These are phyloP conservation scores for Acanthurus leucopareius DNA, from an alignment of 2,797 vertebrate genomes.

Conservation along the genomic window DNA sequence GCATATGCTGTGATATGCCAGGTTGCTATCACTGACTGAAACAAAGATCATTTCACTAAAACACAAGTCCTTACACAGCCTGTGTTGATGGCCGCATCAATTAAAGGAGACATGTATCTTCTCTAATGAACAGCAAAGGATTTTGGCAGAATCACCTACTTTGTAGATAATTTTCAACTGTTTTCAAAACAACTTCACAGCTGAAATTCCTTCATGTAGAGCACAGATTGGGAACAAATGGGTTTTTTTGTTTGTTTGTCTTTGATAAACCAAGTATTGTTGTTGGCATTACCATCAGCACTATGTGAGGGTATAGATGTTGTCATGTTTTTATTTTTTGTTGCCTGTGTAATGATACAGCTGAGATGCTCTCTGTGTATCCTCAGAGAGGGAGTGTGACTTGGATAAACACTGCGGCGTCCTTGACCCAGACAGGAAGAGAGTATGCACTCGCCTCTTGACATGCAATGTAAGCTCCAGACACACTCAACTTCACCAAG, in stretches of 20 bases:
- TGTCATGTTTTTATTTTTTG: too few species aligned
- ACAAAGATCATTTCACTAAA: not conserved
- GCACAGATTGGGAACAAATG: not conserved
- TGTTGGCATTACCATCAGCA: not conserved
- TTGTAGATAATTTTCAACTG: too few species aligned
- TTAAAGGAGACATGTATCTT: not conserved
- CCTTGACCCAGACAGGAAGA: slow-evolving; percentile 93
- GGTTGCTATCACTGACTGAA: too few species aligned
- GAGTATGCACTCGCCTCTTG: slow-evolving; percentile 93
- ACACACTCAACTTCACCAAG: not conserved
- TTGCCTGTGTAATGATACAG: not conserved
- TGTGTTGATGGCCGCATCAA: not conserved
- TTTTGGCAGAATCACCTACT: too few species aligned
- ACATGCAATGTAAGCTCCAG: slow-evolving; percentile 92
- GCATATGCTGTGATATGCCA: too few species aligned
- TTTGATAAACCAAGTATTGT: too few species aligned
- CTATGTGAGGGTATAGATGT: rapidly evolving
- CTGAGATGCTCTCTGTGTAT: slow-evolving; percentile 55
- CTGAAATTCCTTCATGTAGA: not conserved
- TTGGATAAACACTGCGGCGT: slow-evolving; percentile 95
- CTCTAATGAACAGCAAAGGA: rapidly evolving
- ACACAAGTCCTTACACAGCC: not conserved
- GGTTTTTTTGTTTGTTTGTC: too few species aligned
- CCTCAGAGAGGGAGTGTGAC: slow-evolving; percentile 92
- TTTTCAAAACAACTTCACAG: too few species aligned